Conservation (phyloP, 2,113 vertebrate genomes). For the Charina bottae region DNA sequence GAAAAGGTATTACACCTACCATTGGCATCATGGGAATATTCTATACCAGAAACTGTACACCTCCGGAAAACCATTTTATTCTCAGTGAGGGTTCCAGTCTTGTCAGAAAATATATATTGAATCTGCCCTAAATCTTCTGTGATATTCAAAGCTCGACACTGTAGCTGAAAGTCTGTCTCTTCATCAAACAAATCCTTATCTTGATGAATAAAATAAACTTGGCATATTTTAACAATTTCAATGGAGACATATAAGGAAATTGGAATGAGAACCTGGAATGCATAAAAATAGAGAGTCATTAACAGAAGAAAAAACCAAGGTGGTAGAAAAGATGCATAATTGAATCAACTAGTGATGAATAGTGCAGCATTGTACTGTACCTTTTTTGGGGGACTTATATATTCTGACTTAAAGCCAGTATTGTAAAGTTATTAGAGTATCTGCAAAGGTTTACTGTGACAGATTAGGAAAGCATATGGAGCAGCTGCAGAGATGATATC, state of each 20-base stretch:
- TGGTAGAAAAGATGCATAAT: slow-evolving; percentile 1
- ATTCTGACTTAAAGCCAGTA: slow-evolving; percentile 55
- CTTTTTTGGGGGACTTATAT: slow-evolving; percentile 53
- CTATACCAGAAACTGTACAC: slow-evolving; percentile 93
- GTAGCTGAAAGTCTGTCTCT: slow-evolving; percentile 91
- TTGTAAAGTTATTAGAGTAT: slow-evolving; percentile 34
- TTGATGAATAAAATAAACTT: slow-evolving; percentile 97
- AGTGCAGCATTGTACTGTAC: slow-evolving; percentile 51
- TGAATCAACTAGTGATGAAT: slow-evolving; percentile 34
- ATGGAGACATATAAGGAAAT: slow-evolving; percentile 98
- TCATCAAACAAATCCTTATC: slow-evolving; percentile 94
- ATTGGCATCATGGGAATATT: slow-evolving; percentile 97
- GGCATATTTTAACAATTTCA: slow-evolving; percentile 97
- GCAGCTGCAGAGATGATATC: slow-evolving; percentile 48
- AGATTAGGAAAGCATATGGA: slow-evolving; percentile 51
- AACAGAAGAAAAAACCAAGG: background rate
- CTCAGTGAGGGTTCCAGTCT: slow-evolving; percentile 96
- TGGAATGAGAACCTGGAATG: slow-evolving; percentile 90
- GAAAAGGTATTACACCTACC: slow-evolving; percentile 75
- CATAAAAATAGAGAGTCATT: slow-evolving; percentile 40
- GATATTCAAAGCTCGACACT: slow-evolving; percentile 96
- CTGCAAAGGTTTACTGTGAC: slow-evolving; percentile 55
- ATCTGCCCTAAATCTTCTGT: slow-evolving; percentile 97
- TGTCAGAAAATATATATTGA: slow-evolving; percentile 98
- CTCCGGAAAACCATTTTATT: slow-evolving; percentile 99